A percentile compares a stretch with the other conserved stretches of the same genome.
Evolutionary conservation across 2,113 vertebrate genomes (phyloP).

Genomic region (Sapajus apella): DNA sequence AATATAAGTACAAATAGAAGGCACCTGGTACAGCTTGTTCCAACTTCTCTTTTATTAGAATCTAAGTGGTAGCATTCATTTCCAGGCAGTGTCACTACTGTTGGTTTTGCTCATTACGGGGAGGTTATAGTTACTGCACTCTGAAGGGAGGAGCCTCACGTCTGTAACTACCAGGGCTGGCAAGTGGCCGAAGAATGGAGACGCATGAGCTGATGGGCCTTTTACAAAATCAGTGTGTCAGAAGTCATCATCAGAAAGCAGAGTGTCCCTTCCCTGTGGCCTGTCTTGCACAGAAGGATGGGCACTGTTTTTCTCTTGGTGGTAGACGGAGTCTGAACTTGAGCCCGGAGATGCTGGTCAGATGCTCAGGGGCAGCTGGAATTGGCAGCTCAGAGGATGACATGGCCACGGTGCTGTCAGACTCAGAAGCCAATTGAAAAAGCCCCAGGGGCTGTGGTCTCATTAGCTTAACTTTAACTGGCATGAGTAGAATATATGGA

Average conservation of each 20-base stretch:
- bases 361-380: background rate
- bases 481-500: slow-evolving; percentile 75
- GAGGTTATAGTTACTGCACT: slow-evolving; percentile 28
- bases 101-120: slow-evolving; percentile 65
- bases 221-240: slow-evolving; percentile 27
- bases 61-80: slow-evolving; percentile 72
- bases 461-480: slow-evolving; percentile 83
- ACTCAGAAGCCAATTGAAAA: background rate
- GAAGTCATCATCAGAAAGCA: background rate
- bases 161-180: slow-evolving; percentile 44
- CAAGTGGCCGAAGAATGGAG: slow-evolving; percentile 27
- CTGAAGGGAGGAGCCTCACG: background rate
- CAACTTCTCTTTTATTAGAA: slow-evolving; percentile 66
- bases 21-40: slow-evolving; percentile 65
- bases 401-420: accelerated
- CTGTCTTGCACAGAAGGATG: background rate
- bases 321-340: background rate
- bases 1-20: slow-evolving; percentile 72
- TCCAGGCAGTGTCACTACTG: slow-evolving; percentile 61
- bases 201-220: background rate
- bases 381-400: background rate
- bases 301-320: background rate
- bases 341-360: background rate
- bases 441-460: background rate
- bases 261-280: background rate